Evolutionary conservation across 2,113 vertebrate genomes (phyloP).

Genomic region (Paralichthys olivaceus): DNA sequence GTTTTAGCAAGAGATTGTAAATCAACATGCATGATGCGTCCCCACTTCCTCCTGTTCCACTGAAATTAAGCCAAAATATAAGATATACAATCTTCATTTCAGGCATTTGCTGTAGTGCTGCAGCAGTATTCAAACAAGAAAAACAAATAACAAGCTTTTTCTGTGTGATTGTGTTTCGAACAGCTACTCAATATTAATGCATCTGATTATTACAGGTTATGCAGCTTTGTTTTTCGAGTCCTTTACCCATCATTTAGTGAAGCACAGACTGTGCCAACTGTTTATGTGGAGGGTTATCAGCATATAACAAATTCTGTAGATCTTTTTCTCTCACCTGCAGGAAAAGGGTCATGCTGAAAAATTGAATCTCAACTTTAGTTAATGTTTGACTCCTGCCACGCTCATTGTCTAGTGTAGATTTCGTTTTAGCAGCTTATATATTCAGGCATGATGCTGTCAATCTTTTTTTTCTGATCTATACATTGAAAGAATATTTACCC

Average conservation of each 20-base stretch:
- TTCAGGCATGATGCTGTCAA: neutral
- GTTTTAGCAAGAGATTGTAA: no score
- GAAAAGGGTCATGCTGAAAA: no score
- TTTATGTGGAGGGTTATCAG: neutral
- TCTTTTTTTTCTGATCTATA: slow-evolving; percentile 25
- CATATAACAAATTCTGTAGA: neutral
- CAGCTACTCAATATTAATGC: neutral
- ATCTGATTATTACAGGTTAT: slow-evolving; percentile 15
- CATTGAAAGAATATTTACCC: slow-evolving; percentile 45
- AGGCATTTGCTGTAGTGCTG: no score
- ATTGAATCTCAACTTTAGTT: slow-evolving; percentile 25
- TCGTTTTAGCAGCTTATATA: neutral
- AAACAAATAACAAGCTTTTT: neutral
- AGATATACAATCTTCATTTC: no score
- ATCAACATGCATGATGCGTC: no score
- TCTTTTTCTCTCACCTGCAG: neutral
- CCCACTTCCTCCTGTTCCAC: no score
- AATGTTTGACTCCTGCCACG: slow-evolving; percentile 14
- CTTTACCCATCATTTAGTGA: no score
- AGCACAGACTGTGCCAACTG: neutral
- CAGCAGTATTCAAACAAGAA: neutral
- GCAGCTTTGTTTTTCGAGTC: neutral
- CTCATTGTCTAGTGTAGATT: neutral
- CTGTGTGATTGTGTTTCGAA: slow-evolving; percentile 2
- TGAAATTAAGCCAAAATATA: no score